These are phyloP conservation scores for Spheniscus mendiculus DNA, from an alignment of 2,113 vertebrate genomes.

Conservation along the genomic window DNA sequence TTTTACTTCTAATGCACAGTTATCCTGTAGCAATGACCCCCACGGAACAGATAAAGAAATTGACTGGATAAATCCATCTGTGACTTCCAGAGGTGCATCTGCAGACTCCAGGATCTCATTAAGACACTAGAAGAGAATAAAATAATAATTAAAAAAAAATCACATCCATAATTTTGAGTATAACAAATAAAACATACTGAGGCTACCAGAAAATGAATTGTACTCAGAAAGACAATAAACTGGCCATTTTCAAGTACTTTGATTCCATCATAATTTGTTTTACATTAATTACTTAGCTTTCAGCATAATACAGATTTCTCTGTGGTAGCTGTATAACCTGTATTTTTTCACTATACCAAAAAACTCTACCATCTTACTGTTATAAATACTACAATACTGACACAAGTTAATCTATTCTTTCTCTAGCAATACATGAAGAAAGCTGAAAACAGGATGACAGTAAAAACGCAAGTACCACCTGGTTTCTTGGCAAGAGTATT, in stretches of 20 bases:
- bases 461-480: neutral
- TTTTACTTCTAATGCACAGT: conserved; percentile 92
- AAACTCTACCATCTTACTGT: neutral
- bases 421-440: neutral
- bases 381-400: neutral
- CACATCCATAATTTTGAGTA: neutral
- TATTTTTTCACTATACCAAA: neutral
- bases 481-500: neutral
- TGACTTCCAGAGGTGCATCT: conserved; percentile 94
- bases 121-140: conserved; percentile 81
- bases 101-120: conserved; percentile 95
- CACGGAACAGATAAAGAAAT: conserved; percentile 94
- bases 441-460: neutral
- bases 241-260: neutral
- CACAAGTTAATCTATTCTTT: neutral
- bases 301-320: neutral
- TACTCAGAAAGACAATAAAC: neutral
- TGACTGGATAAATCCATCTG: conserved; percentile 93
- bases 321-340: neutral
- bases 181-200: neutral
- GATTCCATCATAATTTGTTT: neutral
- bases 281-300: neutral
- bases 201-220: neutral
- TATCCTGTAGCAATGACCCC: conserved; percentile 93
- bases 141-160: neutral